Base-by-base conservation (phyloP, 1,140 invertebrate genomes). In the Drosophila lacertosa region DNA sequence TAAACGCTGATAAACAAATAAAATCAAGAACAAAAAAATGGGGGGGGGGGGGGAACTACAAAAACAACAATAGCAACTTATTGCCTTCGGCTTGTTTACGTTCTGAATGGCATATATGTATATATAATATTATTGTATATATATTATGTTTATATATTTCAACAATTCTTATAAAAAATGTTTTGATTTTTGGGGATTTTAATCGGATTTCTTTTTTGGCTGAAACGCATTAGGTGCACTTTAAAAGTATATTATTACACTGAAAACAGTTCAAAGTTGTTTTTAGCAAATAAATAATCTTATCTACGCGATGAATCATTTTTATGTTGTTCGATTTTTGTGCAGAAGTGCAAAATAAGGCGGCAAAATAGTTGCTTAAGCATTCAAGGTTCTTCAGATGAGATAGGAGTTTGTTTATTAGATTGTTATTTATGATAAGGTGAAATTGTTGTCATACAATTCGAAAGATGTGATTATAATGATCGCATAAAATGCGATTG, bases 71-170 rank as follows among this genome's bases (percentile, higher is more conserved):
- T 16, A 15, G n/a, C n/a, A 11, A 54, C 48, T 68, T 68, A 73
- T 59, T 60, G 55, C 29, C 37, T 29, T 24, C 4, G 22, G 39
- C 57, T 80, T 84, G 80, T 84, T 84, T 83, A 86, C 73, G 81
- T 84, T 83, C 67, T 71, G 76, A 26, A 26, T 22, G 15, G 7
- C n/a, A 37, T 32, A 15, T 18, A 39, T 39, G 7, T 29, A 66
- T 7, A 40, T n/a, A 11, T 26, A 20, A 39, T 20, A 42, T 2
- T 20, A 3, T 29, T 54, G 35, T 16, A 18, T 39, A 37, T 18
- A 47, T 32, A 33, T 39, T 35, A 16, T 40, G 16, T 55, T 22
- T 33, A 67, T 44, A 20, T 22, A 32, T 20, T 2, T 40, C 48
- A 15, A 15, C 15, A 13, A 47, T 40, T 65, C 13, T 37, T 39